A percentile compares a stretch with the other conserved stretches of the same genome.
Evolutionary conservation across 2,888 invertebrate species (phyloP).

Genomic region (Dinocampus coccinellae): DNA sequence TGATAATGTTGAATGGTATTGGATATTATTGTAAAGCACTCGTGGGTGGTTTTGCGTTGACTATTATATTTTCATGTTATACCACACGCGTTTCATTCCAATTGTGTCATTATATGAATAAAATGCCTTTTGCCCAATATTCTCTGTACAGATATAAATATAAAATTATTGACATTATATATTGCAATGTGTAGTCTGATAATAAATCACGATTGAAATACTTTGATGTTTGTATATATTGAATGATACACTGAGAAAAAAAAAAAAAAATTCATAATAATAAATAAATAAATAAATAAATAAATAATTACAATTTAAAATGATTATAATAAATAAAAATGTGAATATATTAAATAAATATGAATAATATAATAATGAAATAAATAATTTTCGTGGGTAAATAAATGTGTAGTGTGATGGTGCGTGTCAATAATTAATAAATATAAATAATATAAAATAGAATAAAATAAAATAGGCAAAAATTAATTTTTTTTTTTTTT

Average conservation of each 20-base stretch:
- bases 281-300: no score
- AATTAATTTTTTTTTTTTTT: no score
- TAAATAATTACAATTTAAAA: no score
- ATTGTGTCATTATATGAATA: conserved; percentile 13
- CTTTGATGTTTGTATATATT: no score
- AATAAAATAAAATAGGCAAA: no score
- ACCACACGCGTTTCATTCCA: background rate
- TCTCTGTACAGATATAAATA: no score
- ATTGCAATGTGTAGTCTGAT: background rate
- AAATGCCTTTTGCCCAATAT: background rate
- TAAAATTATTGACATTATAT: background rate
- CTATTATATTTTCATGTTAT: conserved; percentile 11
- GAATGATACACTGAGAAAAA: no score
- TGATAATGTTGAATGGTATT: conserved; percentile 9
- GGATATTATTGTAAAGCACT: conserved; percentile 1
- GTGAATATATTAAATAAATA: background rate
- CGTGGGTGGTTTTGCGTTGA: conserved; percentile 5
- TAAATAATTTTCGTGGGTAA: background rate
- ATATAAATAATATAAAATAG: no score
- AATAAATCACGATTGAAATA: background rate
- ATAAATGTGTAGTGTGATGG: background rate
- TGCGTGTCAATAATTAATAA: conserved; percentile 18
- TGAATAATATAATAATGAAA: background rate
- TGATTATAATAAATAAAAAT: background rate
- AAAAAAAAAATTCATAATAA: no score